Base-by-base conservation (phyloP, 2,113 vertebrate genomes). In the Puffinus mauretanicus region DNA sequence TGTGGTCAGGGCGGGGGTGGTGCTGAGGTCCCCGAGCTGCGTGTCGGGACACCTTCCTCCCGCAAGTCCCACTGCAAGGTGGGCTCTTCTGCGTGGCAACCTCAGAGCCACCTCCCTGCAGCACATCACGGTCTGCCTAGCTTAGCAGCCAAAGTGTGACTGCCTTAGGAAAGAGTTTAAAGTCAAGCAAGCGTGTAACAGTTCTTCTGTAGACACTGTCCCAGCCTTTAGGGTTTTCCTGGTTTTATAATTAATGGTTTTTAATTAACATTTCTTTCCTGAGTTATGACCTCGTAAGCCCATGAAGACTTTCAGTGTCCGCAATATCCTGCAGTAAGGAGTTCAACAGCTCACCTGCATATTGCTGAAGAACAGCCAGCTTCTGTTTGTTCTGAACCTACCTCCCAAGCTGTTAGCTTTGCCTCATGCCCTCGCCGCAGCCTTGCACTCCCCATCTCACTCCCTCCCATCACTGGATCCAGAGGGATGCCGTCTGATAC, bases 11-110 rank as follows among this genome's bases (percentile, higher is more conserved):
- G 40, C 40, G 65, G 26, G 32, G 34, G 9, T 44, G 49, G 10
- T 75, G 24, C 85, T 66, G 73, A 62, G 46, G 40, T 90, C 64
- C 73, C 36, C 7, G 4, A 60, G 55, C 29, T 3, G 1, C 5
- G 0, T 54, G 9, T 79, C 1, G 2, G 79, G 86, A 2, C 42
- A 51, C 12, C 47, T 92, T 82, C 22, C 9, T 67, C 32, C 73
- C 2, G 0, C 2, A 2, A 66, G 40, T n/a, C 34, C 36, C 36
- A 6, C 78, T 62, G 47, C 47, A 40, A 8, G n/a, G 27, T 57
- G 51, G 15, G 15, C 20, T 93, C 16, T 86, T 40, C n/a, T 81
- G 22, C 1, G 2, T 52, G 49, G 69, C 61, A 40, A 4, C 27
- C 26, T 72, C 73, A 69, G 62, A 69, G 46, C 27, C 29, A 16